These are phyloP conservation scores for Diarsia rubi DNA, from an alignment of 2,888 invertebrate genomes.

Conservation along the genomic window DNA sequence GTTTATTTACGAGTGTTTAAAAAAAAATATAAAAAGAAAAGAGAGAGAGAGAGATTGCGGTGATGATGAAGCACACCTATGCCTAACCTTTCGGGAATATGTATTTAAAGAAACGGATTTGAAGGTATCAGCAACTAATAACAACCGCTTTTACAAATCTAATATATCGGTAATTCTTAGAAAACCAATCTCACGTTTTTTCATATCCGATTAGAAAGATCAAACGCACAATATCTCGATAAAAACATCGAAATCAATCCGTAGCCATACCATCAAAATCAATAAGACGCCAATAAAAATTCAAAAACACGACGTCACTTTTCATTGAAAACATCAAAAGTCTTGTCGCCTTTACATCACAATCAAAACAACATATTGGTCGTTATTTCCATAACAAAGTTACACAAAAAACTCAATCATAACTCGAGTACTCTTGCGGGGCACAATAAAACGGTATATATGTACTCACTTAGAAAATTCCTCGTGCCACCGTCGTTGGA, in stretches of 20 bases:
- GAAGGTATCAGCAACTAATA: not conserved
- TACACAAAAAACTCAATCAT: conserved; percentile 69
- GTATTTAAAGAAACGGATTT: not conserved
- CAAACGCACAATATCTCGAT: not conserved
- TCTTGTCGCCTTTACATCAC: conserved; percentile 34
- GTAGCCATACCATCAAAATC: conserved; percentile 1
- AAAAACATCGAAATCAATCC: conserved; percentile 6
- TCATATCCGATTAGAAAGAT: not conserved
- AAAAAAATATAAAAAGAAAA: not conserved
- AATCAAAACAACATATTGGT: conserved; percentile 63
- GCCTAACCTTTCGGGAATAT: too few relatives aligned
- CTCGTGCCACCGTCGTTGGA: conserved; percentile 42
- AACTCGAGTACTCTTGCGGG: conserved; percentile 62
- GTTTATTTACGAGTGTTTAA: not conserved
- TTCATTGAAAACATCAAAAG: conserved; percentile 40
- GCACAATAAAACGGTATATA: conserved; percentile 64
- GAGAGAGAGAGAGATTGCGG: too few relatives aligned
- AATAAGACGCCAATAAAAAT: conserved; percentile 2
- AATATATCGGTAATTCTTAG: not conserved
- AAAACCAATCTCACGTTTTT: not conserved
- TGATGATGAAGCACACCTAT: too few relatives aligned
- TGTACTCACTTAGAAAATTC: conserved; percentile 62
- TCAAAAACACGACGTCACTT: conserved; percentile 19
- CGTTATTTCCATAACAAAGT: conserved; percentile 60
- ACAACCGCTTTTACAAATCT: not conserved